Evolutionary conservation across 2,113 vertebrate species (phyloP), one percentile per base, ranked within the genome.

Genomic region (Pteropus alecto): DNA sequence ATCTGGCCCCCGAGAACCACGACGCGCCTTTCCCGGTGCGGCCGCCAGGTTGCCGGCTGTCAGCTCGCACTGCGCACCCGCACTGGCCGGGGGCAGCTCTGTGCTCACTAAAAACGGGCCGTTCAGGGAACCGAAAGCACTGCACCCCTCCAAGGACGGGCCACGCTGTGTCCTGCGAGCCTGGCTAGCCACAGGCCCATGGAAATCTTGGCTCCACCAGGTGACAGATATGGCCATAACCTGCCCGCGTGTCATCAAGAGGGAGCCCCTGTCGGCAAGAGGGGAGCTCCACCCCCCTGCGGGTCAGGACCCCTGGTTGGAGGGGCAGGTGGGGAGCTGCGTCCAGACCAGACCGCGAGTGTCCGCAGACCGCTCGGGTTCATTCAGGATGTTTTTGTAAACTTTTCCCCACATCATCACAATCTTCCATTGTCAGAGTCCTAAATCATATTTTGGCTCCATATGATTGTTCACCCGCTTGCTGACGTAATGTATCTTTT

Each of bases 401-500:
- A 43, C 11, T 43, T 38, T 4, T 21, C 5, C 48, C 60, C 30
- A 11, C 5, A 7, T 38, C 43, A 26, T 41, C 46, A 12, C 22
- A 0, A 2, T 16, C 82, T 65, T 67, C 19, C 74, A 30, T 38
- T 51, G 70, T 81, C 87, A 30, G 38, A 30, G 30, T 65, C 76
- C 46, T 94, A 76, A 76, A 21, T 83, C 91, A 12, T 12, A 41
- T 33, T 61, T 61, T 81, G 65, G 70, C 68, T 83, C 61, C 5
- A 33, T 35, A 60, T 58, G 18, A 68, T 15, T 96, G 54, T 88
- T 87, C 43, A 76, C 61, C 54, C 43, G 56, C 56, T 60, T 76
- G 78, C 85, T 93, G 58, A 93, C 33, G 6, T 86, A 83, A 1
- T 48, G n/a, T 74, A 35, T 83, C 51, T 89, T 93, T 96, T 95